A percentile compares a stretch with the other conserved stretches of the same genome.
Evolutionary conservation across 2,113 vertebrate genomes (phyloP).

Genomic region (Gracilinanus agilis): DNA sequence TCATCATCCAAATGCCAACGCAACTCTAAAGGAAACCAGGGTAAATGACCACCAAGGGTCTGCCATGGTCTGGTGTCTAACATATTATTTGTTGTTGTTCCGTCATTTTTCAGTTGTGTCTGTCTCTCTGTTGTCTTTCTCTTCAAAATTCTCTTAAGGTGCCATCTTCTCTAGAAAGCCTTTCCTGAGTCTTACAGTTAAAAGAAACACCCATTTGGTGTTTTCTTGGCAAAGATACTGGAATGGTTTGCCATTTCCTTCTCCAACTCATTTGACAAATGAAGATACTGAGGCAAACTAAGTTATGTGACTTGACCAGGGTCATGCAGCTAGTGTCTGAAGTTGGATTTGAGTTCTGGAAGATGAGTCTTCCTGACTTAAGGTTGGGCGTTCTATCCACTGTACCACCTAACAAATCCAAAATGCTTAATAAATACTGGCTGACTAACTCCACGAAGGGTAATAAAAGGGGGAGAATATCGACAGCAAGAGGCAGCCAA

Average conservation of each 20-base stretch:
- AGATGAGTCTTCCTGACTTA: too few species aligned
- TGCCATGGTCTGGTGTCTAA: not conserved
- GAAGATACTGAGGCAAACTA: not conserved
- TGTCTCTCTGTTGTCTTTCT: not conserved
- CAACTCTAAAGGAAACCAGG: not conserved
- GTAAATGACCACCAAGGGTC: not conserved
- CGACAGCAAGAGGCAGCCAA: not conserved
- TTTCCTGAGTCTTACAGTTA: too few species aligned
- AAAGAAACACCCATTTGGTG: too few species aligned
- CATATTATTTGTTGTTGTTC: not conserved
- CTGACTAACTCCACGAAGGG: not conserved
- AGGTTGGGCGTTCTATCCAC: too few species aligned
- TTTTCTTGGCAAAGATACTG: not conserved
- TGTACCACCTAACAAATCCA: not conserved
- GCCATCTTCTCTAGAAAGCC: too few species aligned
- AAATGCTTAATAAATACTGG: not conserved
- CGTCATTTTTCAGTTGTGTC: not conserved
- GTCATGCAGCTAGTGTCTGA: not conserved
- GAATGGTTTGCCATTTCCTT: not conserved
- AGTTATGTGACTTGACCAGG: not conserved
- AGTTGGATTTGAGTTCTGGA: too few species aligned
- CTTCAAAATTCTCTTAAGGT: too few species aligned
- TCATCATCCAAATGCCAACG: not conserved
- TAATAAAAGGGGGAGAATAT: not conserved
- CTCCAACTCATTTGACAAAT: not conserved